Percentiles rank a stretch among this genome's conserved stretches.
phyloP scores from a whole-genome alignment of 2,797 vertebrate species.

The Astyanax mexicanus region DNA sequence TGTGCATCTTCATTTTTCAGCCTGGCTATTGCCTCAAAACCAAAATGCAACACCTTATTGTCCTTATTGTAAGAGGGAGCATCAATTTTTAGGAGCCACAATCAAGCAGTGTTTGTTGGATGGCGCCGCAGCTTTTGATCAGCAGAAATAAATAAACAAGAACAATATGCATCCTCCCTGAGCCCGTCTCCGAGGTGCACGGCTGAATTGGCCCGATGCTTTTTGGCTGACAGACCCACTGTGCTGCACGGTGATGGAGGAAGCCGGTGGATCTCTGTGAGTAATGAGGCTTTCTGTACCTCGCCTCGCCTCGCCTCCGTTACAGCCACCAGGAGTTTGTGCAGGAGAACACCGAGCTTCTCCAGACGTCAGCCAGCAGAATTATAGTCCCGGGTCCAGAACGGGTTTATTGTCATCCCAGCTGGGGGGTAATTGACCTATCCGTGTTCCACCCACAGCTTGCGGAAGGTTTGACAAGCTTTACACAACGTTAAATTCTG shows the following conservation, averaged over 20 bases:
- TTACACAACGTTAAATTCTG: neutral
- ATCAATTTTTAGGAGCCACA: no score
- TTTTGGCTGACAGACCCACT: conserved; percentile 41
- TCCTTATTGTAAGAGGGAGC: no score
- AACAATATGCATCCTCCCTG: conserved; percentile 46
- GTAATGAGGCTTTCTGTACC: conserved; percentile 25
- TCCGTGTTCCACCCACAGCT: neutral
- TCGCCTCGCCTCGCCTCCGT: conserved; percentile 36
- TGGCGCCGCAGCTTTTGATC: conserved; percentile 68
- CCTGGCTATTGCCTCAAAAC: no score
- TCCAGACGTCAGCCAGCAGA: conserved; percentile 54
- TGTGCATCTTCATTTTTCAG: no score
- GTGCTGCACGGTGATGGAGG: conserved; percentile 41
- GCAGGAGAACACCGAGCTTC: conserved; percentile 9
- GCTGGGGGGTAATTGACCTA: neutral
- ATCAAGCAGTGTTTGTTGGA: conserved; percentile 74
- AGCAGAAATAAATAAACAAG: conserved; percentile 69
- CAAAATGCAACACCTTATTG: no score
- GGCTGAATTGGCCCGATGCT: conserved; percentile 38
- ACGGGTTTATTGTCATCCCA: neutral
- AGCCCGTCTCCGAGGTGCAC: conserved; percentile 46
- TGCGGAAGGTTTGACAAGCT: neutral
- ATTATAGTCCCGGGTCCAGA: conserved; percentile 19
- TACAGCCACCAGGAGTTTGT: conserved; percentile 40
- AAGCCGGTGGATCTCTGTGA: conserved; percentile 18